Evolutionary conservation across 2,888 invertebrate species (phyloP).

Genomic region (Campoplex nolae): DNA sequence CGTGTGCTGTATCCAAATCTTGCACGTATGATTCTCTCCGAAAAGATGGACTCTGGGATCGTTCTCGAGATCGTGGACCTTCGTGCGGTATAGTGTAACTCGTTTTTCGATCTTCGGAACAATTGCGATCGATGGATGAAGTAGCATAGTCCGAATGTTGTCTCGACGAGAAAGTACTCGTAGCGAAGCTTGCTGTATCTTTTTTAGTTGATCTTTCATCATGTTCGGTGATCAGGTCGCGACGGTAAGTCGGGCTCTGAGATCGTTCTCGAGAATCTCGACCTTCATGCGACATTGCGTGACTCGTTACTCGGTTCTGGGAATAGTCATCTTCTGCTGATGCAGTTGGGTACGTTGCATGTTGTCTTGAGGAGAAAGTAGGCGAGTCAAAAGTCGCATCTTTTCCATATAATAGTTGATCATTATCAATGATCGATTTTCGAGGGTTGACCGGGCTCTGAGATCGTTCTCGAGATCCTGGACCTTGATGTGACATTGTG

Average conservation of each 20-base stretch:
- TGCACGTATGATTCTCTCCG: constrained; percentile 28
- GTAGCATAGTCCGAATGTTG: constrained; percentile 3
- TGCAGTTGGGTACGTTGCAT: constrained; percentile 35
- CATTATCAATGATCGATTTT: constrained; percentile 19
- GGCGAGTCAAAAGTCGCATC: constrained; percentile 41
- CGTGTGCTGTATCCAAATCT: background rate
- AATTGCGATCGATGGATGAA: background rate
- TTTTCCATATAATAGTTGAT: background rate
- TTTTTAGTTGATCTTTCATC: background rate
- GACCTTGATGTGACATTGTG: constrained; percentile 25
- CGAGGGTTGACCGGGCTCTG: background rate
- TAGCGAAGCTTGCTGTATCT: background rate
- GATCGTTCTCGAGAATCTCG: constrained; percentile 16
- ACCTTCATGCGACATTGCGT: constrained; percentile 26
- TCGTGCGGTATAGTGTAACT: constrained; percentile 17
- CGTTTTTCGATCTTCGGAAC: background rate
- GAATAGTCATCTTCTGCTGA: constrained; percentile 3
- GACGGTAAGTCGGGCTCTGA: background rate
- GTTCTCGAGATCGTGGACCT: constrained; percentile 36
- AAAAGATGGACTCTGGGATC: constrained; percentile 48
- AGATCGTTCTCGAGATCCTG: constrained; percentile 11
- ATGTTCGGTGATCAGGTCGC: background rate
- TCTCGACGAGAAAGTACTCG: constrained; percentile 22
- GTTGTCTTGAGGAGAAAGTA: constrained; percentile 44
- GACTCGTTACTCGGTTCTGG: constrained; percentile 4